These are phyloP conservation scores for Pammene aurita DNA, from an alignment of 2,888 invertebrate species.

Conservation along the genomic window DNA sequence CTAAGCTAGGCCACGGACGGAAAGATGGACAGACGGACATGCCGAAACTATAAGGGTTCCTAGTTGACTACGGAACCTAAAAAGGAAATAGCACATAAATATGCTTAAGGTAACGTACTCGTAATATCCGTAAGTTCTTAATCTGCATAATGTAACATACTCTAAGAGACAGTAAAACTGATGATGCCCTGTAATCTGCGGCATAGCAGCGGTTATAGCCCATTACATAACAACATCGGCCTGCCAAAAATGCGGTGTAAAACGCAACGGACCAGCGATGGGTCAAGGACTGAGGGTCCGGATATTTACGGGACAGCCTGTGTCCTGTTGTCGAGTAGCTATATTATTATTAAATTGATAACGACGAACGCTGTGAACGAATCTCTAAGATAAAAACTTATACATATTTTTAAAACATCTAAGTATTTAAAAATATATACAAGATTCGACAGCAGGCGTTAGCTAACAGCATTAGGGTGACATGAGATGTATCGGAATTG, in stretches of 20 bases:
- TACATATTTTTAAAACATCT: no score
- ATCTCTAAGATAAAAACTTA: no score
- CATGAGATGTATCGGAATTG: no score
- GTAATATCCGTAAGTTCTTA: neutral
- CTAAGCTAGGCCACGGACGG: no score
- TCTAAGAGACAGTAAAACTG: neutral
- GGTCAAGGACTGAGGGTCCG: conserved; percentile 24
- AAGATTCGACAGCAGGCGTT: no score
- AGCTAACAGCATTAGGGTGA: no score
- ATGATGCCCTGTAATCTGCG: neutral
- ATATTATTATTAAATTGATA: neutral
- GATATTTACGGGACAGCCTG: conserved; percentile 2
- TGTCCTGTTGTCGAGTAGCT: neutral
- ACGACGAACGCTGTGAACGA: no score
- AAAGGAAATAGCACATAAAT: neutral
- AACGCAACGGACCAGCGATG: conserved; percentile 15
- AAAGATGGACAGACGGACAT: no score
- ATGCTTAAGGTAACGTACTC: neutral
- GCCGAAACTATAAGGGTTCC: no score
- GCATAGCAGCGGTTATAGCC: neutral
- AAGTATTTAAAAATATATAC: no score
- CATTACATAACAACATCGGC: conserved; percentile 10
- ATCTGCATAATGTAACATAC: neutral
- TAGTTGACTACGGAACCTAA: no score
- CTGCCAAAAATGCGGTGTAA: conserved; percentile 19